Evolutionary conservation across 2,797 vertebrate genomes (phyloP).

Genomic region (Microchirus variegatus): DNA sequence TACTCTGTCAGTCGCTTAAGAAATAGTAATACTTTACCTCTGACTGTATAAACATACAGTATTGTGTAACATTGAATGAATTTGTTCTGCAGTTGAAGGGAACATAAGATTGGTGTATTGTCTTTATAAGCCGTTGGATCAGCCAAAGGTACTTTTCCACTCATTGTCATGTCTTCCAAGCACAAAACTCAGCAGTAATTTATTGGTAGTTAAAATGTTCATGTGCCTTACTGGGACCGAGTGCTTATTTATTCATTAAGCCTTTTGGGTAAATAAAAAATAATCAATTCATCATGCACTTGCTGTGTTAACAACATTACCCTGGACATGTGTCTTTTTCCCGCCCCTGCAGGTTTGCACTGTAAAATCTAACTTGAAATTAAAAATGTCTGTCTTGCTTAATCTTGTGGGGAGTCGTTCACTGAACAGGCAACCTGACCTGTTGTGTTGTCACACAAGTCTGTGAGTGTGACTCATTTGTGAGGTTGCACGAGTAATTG

Average conservation of each 20-base stretch:
- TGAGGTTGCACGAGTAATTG: background rate
- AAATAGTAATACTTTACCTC: conserved; percentile 28
- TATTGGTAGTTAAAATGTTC: conserved; percentile 54
- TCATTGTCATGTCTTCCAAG: conserved; percentile 54
- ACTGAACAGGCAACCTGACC: background rate
- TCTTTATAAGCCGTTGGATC: conserved; percentile 17
- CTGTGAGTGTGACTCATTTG: background rate
- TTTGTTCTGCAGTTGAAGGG: conserved; percentile 57
- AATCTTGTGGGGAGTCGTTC: conserved; percentile 18
- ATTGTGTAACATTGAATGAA: background rate
- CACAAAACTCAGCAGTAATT: conserved; percentile 37
- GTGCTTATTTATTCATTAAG: conserved; percentile 21
- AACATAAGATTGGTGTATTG: conserved; percentile 35
- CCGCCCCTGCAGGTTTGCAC: conserved; percentile 43
- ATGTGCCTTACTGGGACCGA: conserved; percentile 67
- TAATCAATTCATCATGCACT: conserved; percentile 21
- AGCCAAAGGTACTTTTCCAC: conserved; percentile 54
- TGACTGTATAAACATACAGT: conserved; percentile 21
- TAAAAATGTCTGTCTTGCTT: conserved; percentile 50
- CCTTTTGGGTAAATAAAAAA: conserved; percentile 20
- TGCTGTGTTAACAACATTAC: conserved; percentile 35
- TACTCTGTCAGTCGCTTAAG: conserved; percentile 11
- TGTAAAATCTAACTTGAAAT: conserved; percentile 58
- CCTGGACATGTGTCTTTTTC: background rate
- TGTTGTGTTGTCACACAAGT: background rate